Conservation (phyloP, 2,797 vertebrate genomes). For the Poecilia picta region DNA sequence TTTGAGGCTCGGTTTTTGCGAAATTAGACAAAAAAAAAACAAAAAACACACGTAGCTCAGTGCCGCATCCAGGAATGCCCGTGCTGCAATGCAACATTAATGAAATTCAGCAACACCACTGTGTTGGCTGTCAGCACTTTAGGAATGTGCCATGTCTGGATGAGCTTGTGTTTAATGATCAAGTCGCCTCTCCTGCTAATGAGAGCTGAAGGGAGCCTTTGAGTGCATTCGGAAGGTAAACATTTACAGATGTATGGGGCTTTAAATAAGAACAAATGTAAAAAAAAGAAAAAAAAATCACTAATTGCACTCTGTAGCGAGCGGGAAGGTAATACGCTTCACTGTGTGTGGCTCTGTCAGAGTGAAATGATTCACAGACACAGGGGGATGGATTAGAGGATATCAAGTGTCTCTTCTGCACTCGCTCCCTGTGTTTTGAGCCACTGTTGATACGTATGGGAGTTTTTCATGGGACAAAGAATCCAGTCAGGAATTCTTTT, state of each 20-base stretch:
- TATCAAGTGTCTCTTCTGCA: constrained; percentile 45
- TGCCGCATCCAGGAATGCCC: constrained; percentile 17
- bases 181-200: constrained; percentile 38
- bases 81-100: constrained; percentile 16
- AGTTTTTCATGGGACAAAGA: constrained; percentile 60
- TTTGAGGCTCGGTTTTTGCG: constrained; percentile 30
- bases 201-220: constrained; percentile 15
- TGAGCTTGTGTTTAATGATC: constrained; percentile 43
- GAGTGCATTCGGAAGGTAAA: not conserved
- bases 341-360: constrained; percentile 52
- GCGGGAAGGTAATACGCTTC: constrained; percentile 43
- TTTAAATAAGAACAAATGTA: constrained; percentile 19
- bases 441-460: constrained; percentile 19
- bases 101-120: constrained; percentile 26
- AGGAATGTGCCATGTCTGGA: constrained; percentile 23
- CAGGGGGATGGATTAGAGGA: constrained; percentile 39
- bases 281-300: not conserved
- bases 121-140: constrained; percentile 44
- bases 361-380: constrained; percentile 31
- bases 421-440: not conserved
- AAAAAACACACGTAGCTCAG: not conserved
- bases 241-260: constrained; percentile 8
- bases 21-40: constrained; percentile 36
- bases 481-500: constrained; percentile 70
- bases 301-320: constrained; percentile 23